phyloP scores from a whole-genome alignment of 2,113 vertebrate species.

The Narcine bancroftii region DNA sequence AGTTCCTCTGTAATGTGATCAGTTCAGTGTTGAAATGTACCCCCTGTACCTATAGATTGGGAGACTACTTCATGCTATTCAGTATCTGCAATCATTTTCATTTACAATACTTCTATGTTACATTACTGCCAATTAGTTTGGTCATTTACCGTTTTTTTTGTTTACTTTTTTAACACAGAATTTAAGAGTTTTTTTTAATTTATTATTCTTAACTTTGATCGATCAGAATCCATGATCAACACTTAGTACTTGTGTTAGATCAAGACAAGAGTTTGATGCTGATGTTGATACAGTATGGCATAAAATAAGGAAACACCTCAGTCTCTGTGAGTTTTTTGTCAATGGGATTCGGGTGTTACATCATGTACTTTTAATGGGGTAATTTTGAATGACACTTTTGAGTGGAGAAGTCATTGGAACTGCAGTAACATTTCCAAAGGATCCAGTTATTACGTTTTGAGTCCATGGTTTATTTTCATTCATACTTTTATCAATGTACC shows the following conservation, averaged over 20 bases:
- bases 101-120: not conserved
- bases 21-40: not conserved
- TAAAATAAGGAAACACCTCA: no score
- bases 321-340: no score
- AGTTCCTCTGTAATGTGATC: not conserved
- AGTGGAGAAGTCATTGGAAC: not conserved
- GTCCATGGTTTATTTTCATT: not conserved
- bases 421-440: not conserved
- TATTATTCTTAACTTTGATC: not conserved
- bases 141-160: not conserved
- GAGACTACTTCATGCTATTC: not conserved
- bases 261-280: no score
- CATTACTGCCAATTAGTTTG: not conserved
- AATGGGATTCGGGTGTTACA: no score
- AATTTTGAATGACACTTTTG: not conserved
- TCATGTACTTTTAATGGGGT: not conserved
- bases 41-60: not conserved
- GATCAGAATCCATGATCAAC: not conserved
- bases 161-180: not conserved
- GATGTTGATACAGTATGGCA: no score
- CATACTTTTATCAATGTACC: not conserved
- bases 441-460: not conserved
- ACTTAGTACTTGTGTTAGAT: no score
- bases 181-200: not conserved
- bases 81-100: not conserved